These are phyloP conservation scores for Peromyscus nudipes DNA, from an alignment of 2,797 vertebrate species.

Conservation along the genomic window DNA sequence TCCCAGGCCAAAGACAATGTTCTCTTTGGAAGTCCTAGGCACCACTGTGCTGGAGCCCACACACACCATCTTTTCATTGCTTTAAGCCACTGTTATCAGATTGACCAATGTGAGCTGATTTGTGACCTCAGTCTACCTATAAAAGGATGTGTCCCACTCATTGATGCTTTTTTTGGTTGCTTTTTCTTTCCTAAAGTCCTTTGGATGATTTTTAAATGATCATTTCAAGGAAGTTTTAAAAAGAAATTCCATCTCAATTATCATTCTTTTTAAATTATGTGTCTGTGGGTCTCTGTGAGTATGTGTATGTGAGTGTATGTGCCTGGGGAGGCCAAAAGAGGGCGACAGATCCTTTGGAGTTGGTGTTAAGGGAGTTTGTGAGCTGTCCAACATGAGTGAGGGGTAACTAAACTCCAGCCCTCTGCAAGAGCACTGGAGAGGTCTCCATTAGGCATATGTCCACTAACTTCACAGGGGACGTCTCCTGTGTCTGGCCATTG, in stretches of 20 bases:
- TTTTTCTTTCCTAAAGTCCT: constrained; percentile 46
- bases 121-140: not conserved
- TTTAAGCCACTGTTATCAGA: constrained; percentile 17
- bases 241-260: constrained; percentile 9
- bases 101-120: not conserved
- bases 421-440: not conserved
- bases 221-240: constrained; percentile 31
- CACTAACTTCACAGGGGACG: not conserved
- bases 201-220: constrained; percentile 1
- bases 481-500: not conserved
- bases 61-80: not conserved
- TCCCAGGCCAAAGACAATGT: constrained; percentile 74
- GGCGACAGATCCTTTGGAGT: not conserved
- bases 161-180: not conserved
- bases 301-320: not conserved
- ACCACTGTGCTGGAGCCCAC: not conserved
- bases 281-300: not conserved
- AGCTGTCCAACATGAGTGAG: too few species aligned
- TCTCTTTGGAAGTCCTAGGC: constrained; percentile 63
- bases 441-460: not conserved
- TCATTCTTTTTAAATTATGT: not conserved
- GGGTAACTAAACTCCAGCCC: not conserved
- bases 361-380: not conserved
- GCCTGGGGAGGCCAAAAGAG: not conserved
- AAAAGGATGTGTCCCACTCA: not conserved